Conservation (phyloP, 2,113 vertebrate genomes). For the Varanus komodoensis region DNA sequence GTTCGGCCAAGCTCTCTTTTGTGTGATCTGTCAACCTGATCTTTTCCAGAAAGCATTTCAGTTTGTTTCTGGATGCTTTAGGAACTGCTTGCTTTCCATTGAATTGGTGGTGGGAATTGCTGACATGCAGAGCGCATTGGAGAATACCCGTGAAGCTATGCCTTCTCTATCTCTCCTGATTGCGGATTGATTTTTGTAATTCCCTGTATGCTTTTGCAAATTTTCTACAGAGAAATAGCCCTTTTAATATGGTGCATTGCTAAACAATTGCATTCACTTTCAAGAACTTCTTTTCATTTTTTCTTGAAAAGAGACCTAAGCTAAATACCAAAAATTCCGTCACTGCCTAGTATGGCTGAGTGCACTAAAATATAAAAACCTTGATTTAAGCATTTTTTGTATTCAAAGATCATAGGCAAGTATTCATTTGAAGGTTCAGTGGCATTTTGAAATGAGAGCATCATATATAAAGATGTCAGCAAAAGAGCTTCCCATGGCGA, state of each 20-base stretch:
- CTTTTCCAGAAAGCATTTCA: too few species aligned
- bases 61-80: too few species aligned
- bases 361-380: conserved; percentile 84
- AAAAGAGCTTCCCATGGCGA: conserved; percentile 82
- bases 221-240: neutral
- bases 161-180: neutral
- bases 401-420: conserved; percentile 83
- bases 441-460: conserved; percentile 86
- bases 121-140: too few species aligned
- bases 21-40: too few species aligned
- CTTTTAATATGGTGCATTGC: conserved; percentile 41
- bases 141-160: neutral
- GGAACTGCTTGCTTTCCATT: too few species aligned
- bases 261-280: conserved; percentile 56
- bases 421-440: conserved; percentile 87
- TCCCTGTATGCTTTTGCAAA: conserved; percentile 39
- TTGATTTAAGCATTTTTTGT: conserved; percentile 81
- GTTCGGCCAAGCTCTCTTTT: too few species aligned
- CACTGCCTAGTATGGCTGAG: conserved; percentile 66
- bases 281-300: conserved; percentile 41
- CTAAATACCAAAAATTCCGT: conserved; percentile 64
- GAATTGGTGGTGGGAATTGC: too few species aligned
- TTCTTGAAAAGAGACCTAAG: conserved; percentile 57
- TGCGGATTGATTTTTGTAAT: conserved; percentile 23
- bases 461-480: conserved; percentile 89